Conservation (phyloP, 1,140 invertebrate species). For the Drosophila aff. region DNA sequence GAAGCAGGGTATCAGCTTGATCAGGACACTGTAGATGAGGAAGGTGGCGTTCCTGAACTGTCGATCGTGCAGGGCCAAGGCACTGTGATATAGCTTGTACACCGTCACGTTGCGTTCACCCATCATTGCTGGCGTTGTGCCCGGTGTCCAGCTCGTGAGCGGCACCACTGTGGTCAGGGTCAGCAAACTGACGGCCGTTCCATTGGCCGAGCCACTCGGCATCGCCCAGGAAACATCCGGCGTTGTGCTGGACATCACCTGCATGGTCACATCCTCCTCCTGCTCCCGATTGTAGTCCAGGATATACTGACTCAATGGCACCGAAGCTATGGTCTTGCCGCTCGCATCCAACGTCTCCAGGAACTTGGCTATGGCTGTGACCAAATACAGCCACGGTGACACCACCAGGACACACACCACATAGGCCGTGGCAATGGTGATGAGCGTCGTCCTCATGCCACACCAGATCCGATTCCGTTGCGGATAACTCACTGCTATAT, state of each 20-base stretch:
- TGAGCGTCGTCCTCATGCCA: constrained; percentile 89
- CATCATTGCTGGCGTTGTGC: neutral
- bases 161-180: constrained; percentile 39
- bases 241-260: constrained; percentile 72
- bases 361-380: constrained; percentile 87
- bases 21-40: constrained; percentile 93
- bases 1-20: constrained; percentile 94
- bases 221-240: constrained; percentile 53
- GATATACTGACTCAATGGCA: constrained; percentile 72
- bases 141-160: constrained; percentile 19
- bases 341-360: constrained; percentile 85
- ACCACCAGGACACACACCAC: constrained; percentile 91
- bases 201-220: constrained; percentile 18
- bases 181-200: constrained; percentile 21
- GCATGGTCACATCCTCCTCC: constrained; percentile 60
- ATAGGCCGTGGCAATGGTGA: constrained; percentile 92
- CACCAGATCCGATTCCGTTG: constrained; percentile 92
- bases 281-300: constrained; percentile 60
- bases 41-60: constrained; percentile 88
- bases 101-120: constrained; percentile 74
- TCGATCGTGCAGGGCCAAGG: constrained; percentile 69
- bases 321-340: constrained; percentile 83
- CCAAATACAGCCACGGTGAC: constrained; percentile 93
- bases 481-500: constrained; percentile 94
- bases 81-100: constrained; percentile 65